A percentile compares a stretch with the other conserved stretches of the same genome.
Evolutionary conservation across 2,797 vertebrate species (phyloP).

Genomic region (Cuculus canorus): DNA sequence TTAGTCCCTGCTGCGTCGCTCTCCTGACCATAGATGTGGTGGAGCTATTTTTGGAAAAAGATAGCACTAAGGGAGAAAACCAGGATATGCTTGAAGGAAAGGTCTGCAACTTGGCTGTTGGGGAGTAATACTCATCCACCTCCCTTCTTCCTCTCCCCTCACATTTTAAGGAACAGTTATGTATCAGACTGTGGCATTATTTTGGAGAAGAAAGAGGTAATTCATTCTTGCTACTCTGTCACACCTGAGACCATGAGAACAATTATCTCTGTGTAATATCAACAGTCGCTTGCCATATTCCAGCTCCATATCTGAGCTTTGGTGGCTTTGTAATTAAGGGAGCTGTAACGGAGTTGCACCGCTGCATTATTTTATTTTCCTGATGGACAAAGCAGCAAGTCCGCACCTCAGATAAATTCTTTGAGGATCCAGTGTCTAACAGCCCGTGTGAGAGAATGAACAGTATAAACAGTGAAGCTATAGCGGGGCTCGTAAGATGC

Average conservation of each 20-base stretch:
- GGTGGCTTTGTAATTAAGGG: not conserved
- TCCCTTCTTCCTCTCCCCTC: not conserved
- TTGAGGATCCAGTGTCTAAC: conserved; percentile 1
- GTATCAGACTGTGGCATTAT: not conserved
- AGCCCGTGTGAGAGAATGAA: not conserved
- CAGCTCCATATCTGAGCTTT: not conserved
- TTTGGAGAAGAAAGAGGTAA: not conserved
- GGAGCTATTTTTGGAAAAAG: not conserved
- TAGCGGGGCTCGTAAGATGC: not conserved
- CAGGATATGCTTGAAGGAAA: not conserved
- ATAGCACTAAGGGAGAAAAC: not conserved
- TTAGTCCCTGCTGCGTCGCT: not conserved
- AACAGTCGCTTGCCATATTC: not conserved
- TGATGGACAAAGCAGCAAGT: not conserved
- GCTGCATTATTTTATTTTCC: not conserved
- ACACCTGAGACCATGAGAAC: not conserved
- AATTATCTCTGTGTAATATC: not conserved
- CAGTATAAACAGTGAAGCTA: not conserved
- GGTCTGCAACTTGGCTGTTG: not conserved
- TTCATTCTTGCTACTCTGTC: not conserved
- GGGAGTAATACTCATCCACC: not conserved
- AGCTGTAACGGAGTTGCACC: not conserved
- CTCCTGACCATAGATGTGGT: not conserved
- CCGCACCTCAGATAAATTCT: not conserved
- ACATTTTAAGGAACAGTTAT: not conserved